Base-by-base conservation (phyloP, 2,888 invertebrate species). In the Amphiduros pacificus region DNA sequence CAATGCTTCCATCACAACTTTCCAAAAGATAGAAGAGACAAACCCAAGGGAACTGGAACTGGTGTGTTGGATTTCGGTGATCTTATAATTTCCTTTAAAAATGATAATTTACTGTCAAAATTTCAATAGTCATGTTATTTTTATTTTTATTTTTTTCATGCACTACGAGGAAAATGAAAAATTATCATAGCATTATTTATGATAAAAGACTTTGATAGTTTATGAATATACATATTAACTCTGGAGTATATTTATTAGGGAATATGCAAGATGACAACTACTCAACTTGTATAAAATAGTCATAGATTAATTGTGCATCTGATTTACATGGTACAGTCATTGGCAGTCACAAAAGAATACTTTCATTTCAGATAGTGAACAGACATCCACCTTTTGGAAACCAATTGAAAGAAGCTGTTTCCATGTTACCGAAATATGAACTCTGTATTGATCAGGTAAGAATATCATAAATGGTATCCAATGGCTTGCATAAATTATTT, bases 41-140 rank as follows among this genome's bases (percentile, higher is more conserved):
- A 88, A 90, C 83, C 90, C 91, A 1, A 85, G 90, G 72, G 89
- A 90, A 74, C 83, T 92, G 70, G 91, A 91, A 85, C 83, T 88
- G 84, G 79, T 79, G 66, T 61, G 57, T 22, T 44, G n/a, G n/a
- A 20, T 11, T 44, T 5, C n/a, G 4, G 5, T 20, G 44, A n/a
- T 9, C 9, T 36, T 36, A 36, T 36, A 36, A 36, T 11, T 36
- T 17, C n/a, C n/a, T n/a, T n/a, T n/a, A n/a, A n/a, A n/a, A n/a
- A n/a, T n/a, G n/a, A n/a, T n/a, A n/a, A n/a, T n/a, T n/a, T n/a
- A n/a, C n/a, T n/a, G n/a, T n/a, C n/a, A n/a, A n/a, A n/a, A n/a
- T n/a, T n/a, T n/a, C n/a, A n/a, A n/a, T n/a, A n/a, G n/a, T n/a
- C n/a, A n/a, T n/a, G n/a, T n/a, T n/a, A n/a, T n/a, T n/a, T n/a